Evolutionary conservation across 2,888 invertebrate genomes (phyloP).

Genomic region (Leptinotarsa haldemani): DNA sequence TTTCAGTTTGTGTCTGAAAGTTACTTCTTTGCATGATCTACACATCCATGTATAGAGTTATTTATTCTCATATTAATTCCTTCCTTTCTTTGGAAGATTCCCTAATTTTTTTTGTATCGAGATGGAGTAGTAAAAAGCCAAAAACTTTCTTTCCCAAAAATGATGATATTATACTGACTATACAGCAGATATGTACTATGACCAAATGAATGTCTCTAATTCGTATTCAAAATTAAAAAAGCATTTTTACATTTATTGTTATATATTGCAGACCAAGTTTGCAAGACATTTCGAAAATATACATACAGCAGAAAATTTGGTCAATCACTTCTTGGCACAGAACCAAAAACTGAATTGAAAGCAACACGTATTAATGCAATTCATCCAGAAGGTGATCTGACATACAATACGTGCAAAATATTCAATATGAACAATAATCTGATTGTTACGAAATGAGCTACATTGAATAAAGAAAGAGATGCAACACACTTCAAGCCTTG

Average conservation of each 20-base stretch:
- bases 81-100: too few relatives aligned
- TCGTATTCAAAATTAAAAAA: constrained; percentile 13
- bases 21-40: too few relatives aligned
- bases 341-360: background rate
- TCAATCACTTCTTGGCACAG: background rate
- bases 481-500: constrained; percentile 4
- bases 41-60: too few relatives aligned
- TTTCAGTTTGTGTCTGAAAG: too few relatives aligned
- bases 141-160: too few relatives aligned
- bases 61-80: too few relatives aligned
- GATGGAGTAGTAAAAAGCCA: too few relatives aligned
- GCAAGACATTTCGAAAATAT: constrained; percentile 8
- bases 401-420: constrained; percentile 6
- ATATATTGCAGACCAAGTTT: constrained; percentile 12
- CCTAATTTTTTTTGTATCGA: too few relatives aligned
- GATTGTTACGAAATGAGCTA: background rate
- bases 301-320: constrained; percentile 2
- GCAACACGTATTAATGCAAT: background rate
- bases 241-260: constrained; percentile 16
- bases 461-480: background rate
- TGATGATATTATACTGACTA: background rate
- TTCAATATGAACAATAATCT: constrained; percentile 5
- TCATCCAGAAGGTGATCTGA: constrained; percentile 1
- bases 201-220: background rate
- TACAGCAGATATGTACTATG: background rate